Conservation (phyloP, 2,797 vertebrate species). For the Valencia hispanica region DNA sequence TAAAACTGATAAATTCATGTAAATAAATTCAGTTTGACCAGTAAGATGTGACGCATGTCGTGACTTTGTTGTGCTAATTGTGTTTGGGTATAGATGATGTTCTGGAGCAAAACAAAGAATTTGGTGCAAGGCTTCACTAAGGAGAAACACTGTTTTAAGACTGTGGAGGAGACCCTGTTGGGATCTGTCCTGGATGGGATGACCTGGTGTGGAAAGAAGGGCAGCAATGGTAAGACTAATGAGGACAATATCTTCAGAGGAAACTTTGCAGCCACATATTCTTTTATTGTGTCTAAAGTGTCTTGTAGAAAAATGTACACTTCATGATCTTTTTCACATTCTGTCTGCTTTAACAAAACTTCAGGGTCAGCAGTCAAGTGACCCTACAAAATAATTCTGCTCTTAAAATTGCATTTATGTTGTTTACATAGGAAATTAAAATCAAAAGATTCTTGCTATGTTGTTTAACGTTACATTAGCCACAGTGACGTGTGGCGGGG, state of each 20-base stretch:
- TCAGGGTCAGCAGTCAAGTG: no score
- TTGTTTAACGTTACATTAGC: no score
- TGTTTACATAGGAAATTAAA: no score
- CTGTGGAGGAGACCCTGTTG: conserved; percentile 74
- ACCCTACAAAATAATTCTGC: no score
- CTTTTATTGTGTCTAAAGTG: no score
- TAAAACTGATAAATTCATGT: conserved; percentile 39
- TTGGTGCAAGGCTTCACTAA: conserved; percentile 64
- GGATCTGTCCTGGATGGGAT: conserved; percentile 65
- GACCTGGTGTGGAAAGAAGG: conserved; percentile 77
- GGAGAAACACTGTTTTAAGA: conserved; percentile 56
- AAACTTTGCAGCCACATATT: no score
- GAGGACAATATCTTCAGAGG: background rate
- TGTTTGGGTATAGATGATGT: conserved; percentile 64
- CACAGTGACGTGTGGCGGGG: no score
- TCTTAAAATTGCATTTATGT: no score
- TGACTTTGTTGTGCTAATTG: background rate
- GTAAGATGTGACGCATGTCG: background rate
- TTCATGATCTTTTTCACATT: no score
- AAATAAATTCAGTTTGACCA: background rate
- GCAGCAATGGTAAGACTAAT: conserved; percentile 58
- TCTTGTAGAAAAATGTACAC: no score
- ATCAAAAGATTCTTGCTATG: no score
- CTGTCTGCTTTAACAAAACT: no score
- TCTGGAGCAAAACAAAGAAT: conserved; percentile 79